Conservation (phyloP, 2,888 invertebrate species). For the Hartigia nigra region DNA sequence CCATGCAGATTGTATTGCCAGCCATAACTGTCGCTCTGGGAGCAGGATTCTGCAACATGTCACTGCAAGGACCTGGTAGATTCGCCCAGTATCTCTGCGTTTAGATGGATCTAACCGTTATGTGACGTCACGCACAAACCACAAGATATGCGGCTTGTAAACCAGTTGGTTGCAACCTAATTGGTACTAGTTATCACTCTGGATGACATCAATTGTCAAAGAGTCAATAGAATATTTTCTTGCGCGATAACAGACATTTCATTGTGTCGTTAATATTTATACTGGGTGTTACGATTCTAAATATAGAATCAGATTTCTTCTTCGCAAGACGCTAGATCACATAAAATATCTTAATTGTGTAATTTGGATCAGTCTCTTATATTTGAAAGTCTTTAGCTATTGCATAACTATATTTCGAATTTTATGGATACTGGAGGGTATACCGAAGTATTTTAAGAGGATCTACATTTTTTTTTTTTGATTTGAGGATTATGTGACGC, state of each 20-base stretch:
- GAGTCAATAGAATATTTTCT: not conserved
- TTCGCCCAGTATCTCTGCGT: constrained; percentile 45
- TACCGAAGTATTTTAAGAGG: not conserved
- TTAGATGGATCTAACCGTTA: constrained; percentile 44
- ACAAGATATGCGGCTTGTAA: constrained; percentile 49
- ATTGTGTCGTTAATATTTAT: not conserved
- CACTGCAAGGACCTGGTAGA: constrained; percentile 42
- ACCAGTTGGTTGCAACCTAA: constrained; percentile 47
- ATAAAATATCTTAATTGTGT: not conserved
- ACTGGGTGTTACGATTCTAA: not conserved
- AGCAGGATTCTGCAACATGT: constrained; percentile 29
- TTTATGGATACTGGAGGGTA: not conserved
- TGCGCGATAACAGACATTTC: not conserved
- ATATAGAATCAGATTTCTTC: not conserved
- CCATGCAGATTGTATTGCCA: constrained; percentile 36
- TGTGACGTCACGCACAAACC: constrained; percentile 27
- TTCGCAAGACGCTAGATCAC: not conserved
- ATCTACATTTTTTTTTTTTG: too few relatives aligned
- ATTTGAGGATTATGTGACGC: not conserved
- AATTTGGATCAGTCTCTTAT: not conserved
- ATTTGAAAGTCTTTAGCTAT: not conserved
- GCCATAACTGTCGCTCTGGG: constrained; percentile 45
- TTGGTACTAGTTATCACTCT: constrained; percentile 25
- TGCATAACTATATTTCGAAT: not conserved
- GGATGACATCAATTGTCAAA: not conserved